Evolutionary conservation across 2,113 vertebrate genomes (phyloP).

Genomic region (Ammospiza nelsoni): DNA sequence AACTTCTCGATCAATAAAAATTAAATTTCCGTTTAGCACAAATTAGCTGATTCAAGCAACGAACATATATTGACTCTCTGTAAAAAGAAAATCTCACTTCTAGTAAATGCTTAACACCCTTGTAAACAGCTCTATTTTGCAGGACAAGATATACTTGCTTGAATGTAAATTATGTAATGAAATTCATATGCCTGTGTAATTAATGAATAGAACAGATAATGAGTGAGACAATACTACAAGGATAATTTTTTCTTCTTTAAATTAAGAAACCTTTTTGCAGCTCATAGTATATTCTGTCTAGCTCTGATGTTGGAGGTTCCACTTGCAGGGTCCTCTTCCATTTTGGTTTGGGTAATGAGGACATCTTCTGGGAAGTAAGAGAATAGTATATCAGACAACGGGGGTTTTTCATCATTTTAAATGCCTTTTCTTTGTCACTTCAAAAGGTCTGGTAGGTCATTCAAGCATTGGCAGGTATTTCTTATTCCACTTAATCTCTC

Average conservation of each 20-base stretch:
- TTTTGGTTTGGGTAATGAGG: background rate
- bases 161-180: background rate
- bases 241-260: background rate
- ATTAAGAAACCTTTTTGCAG: background rate
- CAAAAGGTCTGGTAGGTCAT: background rate
- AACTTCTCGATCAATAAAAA: background rate
- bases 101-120: background rate
- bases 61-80: background rate
- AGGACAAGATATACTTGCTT: background rate
- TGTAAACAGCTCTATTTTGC: background rate
- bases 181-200: background rate
- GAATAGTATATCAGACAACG: background rate
- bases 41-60: background rate
- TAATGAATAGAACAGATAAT: background rate
- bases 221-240: background rate
- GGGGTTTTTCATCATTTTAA: background rate
- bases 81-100: background rate
- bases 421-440: slow-evolving; percentile 9
- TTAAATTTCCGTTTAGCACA: background rate
- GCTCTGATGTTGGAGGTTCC: background rate
- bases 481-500: background rate
- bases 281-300: background rate
- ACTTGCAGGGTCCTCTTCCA: background rate
- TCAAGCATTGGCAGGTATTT: background rate
- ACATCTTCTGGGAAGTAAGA: background rate